phyloP scores from a whole-genome alignment of 2,888 invertebrate genomes.

The Stenoptilia bipunctidactyla region DNA sequence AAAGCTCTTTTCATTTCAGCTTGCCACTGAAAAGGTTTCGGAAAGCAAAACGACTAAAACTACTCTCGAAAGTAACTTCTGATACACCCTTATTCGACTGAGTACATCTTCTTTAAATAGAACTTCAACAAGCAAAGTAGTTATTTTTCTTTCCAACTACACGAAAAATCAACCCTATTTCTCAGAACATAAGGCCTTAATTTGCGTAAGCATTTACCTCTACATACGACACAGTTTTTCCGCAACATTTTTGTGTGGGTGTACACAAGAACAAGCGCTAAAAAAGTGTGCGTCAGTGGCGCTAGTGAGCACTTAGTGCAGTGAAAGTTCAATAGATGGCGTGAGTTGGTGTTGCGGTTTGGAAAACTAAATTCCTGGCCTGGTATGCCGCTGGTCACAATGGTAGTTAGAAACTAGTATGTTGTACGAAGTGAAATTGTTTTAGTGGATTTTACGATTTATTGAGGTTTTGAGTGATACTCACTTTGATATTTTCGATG shows the following conservation, averaged over 20 bases:
- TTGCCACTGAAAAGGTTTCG: not conserved
- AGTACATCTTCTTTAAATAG: no score
- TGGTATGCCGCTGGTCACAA: conserved; percentile 24
- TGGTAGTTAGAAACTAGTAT: conserved; percentile 38
- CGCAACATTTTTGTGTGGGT: conserved; percentile 47
- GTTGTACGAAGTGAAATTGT: conserved; percentile 11
- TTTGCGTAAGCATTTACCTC: no score
- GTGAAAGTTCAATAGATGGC: conserved; percentile 41
- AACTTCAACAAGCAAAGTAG: no score
- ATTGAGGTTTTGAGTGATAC: conserved; percentile 6
- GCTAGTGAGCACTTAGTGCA: conserved; percentile 45
- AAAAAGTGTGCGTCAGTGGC: conserved; percentile 42
- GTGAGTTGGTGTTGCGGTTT: conserved; percentile 31
- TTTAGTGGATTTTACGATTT: conserved; percentile 3
- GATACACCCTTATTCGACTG: no score
- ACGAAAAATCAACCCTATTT: no score
- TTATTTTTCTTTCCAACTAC: no score
- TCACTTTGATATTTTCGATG: no score
- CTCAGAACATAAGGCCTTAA: no score
- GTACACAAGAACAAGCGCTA: conserved; percentile 25
- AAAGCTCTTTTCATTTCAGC: conserved; percentile 15
- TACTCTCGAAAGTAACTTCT: no score
- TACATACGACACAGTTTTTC: not conserved
- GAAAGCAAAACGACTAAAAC: not conserved
- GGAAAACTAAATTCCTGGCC: conserved; percentile 21